A percentile compares a stretch with the other conserved stretches of the same genome.
phyloP scores from a whole-genome alignment of 2,113 vertebrate genomes.

The Phaethon lepturus region DNA sequence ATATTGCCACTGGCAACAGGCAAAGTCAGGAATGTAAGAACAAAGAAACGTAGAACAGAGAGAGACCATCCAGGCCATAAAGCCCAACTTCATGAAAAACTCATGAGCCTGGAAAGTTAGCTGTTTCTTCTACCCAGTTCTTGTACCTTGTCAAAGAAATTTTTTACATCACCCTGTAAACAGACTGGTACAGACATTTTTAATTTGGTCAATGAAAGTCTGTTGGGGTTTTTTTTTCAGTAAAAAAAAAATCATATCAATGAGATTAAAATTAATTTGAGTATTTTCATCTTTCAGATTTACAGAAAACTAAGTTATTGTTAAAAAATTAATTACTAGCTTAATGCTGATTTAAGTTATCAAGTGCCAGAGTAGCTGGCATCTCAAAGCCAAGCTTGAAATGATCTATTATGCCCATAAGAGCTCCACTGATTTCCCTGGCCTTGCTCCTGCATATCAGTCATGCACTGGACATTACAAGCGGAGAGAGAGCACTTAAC shows the following conservation, averaged over 20 bases:
- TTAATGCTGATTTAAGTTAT: background rate
- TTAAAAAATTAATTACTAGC: background rate
- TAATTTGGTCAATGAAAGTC: background rate
- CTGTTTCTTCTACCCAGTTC: background rate
- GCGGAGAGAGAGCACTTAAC: background rate
- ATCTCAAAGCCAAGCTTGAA: background rate
- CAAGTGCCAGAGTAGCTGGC: background rate
- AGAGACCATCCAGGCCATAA: slow-evolving; percentile 23
- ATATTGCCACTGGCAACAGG: slow-evolving; percentile 63
- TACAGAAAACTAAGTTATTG: background rate
- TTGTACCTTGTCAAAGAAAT: background rate
- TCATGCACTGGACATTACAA: background rate
- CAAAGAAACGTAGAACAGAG: background rate
- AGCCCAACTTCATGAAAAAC: background rate
- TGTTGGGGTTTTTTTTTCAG: background rate
- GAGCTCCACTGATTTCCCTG: background rate
- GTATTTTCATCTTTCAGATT: background rate
- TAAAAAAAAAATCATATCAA: fast-evolving
- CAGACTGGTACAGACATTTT: background rate
- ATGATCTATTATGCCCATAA: background rate
- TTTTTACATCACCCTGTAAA: background rate
- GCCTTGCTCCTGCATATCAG: background rate
- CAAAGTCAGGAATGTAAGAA: slow-evolving; percentile 57
- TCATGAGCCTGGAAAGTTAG: background rate
- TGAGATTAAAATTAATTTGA: background rate